Conservation (phyloP, 2,797 vertebrate genomes). For the Notoglanidium macrostoma region DNA sequence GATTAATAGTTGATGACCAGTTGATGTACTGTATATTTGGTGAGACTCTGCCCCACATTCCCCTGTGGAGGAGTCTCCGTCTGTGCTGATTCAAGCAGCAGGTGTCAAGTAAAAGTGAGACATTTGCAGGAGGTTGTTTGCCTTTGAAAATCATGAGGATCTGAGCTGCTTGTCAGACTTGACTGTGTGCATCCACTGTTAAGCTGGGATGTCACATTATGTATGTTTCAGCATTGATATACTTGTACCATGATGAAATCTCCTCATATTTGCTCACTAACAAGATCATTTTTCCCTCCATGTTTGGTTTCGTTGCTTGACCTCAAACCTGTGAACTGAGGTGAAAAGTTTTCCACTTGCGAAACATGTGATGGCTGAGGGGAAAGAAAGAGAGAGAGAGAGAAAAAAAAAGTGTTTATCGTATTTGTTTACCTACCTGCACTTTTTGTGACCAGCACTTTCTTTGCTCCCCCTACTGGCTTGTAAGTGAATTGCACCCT, state of each 20-base stretch:
- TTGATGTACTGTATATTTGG: too few relatives aligned
- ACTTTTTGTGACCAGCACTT: not conserved
- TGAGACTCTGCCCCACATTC: too few relatives aligned
- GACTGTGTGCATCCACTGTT: not conserved
- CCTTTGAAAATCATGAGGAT: not conserved
- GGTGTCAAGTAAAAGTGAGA: too few relatives aligned
- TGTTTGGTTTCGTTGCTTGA: not conserved
- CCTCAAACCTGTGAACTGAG: too few relatives aligned
- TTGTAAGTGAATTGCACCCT: not conserved
- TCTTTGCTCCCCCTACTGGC: slow-evolving; percentile 9
- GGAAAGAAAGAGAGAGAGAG: not conserved
- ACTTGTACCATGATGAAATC: not conserved
- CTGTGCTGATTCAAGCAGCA: too few relatives aligned
- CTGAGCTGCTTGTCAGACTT: not conserved
- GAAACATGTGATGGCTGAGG: not conserved
- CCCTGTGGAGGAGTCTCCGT: too few relatives aligned
- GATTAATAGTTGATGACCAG: too few relatives aligned
- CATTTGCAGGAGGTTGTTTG: not conserved
- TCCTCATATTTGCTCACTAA: not conserved
- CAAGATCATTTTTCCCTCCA: not conserved
- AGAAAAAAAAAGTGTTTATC: not conserved
- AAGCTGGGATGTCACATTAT: not conserved
- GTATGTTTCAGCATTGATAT: not conserved
- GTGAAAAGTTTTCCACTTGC: too few relatives aligned
- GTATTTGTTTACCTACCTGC: not conserved